Evolutionary conservation across 2,113 vertebrate species (phyloP).

Genomic region (Anser brachyrhynchus): DNA sequence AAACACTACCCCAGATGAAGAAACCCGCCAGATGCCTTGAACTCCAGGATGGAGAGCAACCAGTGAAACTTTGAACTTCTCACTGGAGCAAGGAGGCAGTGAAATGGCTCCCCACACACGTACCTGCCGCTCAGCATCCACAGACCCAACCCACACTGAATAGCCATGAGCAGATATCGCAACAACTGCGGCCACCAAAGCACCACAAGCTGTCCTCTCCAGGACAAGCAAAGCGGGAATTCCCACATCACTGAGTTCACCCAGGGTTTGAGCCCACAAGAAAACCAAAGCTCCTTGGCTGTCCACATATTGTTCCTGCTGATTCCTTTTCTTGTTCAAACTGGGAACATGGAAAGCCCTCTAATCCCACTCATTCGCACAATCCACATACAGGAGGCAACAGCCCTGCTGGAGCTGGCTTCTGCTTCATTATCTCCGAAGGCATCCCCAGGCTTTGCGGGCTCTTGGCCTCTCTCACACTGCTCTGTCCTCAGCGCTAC

Average conservation of each 20-base stretch:
- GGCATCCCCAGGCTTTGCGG: background rate
- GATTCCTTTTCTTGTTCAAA: background rate
- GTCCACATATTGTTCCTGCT: fast-evolving
- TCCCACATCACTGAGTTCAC: background rate
- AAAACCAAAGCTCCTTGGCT: background rate
- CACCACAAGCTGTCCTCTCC: background rate
- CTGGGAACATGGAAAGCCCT: background rate
- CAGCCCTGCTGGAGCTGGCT: background rate
- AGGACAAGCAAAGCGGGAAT: fast-evolving
- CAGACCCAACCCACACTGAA: fast-evolving
- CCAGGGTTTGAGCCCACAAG: background rate
- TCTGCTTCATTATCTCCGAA: background rate
- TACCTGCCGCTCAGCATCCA: background rate
- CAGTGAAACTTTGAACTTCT: background rate
- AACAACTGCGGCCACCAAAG: background rate
- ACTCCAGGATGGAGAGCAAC: background rate
- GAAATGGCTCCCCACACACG: background rate
- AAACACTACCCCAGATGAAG: background rate
- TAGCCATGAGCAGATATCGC: fast-evolving
- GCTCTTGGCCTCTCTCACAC: background rate
- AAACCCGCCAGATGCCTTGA: background rate
- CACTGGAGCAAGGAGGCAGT: background rate
- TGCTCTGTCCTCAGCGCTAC: background rate
- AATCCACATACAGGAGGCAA: background rate
- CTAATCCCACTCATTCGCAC: background rate